A percentile compares a stretch with the other conserved stretches of the same genome.
These are phyloP conservation scores for Azemiops feae DNA, from an alignment of 2,113 vertebrate species.

Conservation along the genomic window DNA sequence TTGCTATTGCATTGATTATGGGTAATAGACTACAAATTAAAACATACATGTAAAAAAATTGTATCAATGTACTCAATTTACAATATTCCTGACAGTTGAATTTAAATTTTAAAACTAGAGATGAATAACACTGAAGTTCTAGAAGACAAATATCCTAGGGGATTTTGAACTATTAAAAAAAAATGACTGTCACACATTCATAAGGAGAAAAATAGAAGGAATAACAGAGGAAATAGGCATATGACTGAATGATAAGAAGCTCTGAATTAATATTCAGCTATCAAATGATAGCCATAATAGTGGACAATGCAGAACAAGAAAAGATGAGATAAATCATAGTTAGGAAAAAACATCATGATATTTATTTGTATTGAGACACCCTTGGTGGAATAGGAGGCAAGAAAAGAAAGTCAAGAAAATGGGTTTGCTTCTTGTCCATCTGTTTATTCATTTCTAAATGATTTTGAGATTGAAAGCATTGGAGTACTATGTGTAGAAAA, in stretches of 20 bases:
- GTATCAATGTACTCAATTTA: neutral
- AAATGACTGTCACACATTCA: neutral
- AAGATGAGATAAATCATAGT: conserved; percentile 16
- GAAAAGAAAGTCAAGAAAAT: conserved; percentile 2
- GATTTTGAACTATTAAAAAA: neutral
- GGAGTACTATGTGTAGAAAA: conserved; percentile 22
- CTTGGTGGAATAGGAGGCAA: conserved; percentile 24
- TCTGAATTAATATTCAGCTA: conserved; percentile 22
- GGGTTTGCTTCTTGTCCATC: conserved; percentile 16
- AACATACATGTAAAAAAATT: neutral
- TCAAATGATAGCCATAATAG: too few relatives aligned
- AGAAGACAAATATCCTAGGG: conserved; percentile 16
- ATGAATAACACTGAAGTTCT: neutral
- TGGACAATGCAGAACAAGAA: neutral
- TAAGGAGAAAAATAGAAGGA: conserved; percentile 16
- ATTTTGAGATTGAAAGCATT: conserved; percentile 6
- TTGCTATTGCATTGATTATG: neutral
- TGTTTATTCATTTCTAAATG: conserved; percentile 26
- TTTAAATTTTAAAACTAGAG: neutral
- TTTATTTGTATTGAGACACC: conserved; percentile 26
- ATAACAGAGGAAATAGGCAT: conserved; percentile 37
- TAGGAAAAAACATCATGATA: neutral
- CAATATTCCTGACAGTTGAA: neutral
- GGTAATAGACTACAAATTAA: neutral
- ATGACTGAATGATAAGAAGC: conserved; percentile 18